Percentiles rank a stretch among this genome's conserved stretches.
Conservation (phyloP, 2,888 invertebrate genomes). For the Glyphotaelius pellucidus region DNA sequence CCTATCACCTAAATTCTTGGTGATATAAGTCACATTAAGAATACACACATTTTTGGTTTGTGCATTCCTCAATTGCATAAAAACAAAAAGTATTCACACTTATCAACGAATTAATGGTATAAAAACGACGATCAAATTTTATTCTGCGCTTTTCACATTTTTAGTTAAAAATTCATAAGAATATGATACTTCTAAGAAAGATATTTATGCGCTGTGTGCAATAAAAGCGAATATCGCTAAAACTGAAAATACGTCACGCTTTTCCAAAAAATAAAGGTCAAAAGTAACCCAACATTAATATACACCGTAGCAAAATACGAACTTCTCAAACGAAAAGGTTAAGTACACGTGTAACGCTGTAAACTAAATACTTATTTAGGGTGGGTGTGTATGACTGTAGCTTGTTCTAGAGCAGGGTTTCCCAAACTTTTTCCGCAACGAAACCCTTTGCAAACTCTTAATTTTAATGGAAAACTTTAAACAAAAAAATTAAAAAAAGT, state of each 20-base stretch:
- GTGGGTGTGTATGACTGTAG: background rate
- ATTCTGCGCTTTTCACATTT: background rate
- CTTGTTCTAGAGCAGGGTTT: too few species aligned
- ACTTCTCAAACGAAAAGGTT: background rate
- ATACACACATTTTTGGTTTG: too few species aligned
- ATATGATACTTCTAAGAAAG: background rate
- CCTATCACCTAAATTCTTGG: too few species aligned
- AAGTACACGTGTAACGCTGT: background rate
- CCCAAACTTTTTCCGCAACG: too few species aligned
- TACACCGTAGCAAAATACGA: background rate
- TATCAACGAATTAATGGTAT: too few species aligned
- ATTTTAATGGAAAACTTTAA: too few species aligned
- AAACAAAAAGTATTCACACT: background rate
- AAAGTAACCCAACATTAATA: background rate
- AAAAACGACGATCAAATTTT: background rate
- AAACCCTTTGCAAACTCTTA: too few species aligned
- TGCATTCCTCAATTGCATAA: background rate
- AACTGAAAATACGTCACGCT: background rate
- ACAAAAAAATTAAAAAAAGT: too few species aligned
- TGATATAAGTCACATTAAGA: too few species aligned
- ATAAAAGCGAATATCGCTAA: background rate
- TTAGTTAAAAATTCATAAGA: background rate
- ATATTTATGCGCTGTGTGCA: background rate
- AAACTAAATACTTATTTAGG: background rate
- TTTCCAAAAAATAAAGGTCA: background rate